These are phyloP conservation scores for Dolichoris vasculosae DNA, from an alignment of 1,140 invertebrate species.

Conservation along the genomic window DNA sequence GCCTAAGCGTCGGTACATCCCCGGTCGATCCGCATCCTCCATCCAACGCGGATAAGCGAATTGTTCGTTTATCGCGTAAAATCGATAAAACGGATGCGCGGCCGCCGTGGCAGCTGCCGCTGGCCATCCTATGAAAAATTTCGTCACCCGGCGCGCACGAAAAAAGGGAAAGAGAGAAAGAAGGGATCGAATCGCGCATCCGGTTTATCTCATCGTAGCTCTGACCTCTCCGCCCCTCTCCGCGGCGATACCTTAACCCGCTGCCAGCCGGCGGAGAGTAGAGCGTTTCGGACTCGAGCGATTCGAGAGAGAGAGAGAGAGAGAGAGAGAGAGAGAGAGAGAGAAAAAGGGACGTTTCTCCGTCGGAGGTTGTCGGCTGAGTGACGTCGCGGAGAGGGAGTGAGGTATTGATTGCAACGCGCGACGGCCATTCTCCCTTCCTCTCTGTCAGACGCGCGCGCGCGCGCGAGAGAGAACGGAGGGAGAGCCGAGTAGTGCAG, in stretches of 20 bases:
- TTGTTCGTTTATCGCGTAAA: conserved; percentile 19
- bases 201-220: conserved; percentile 1
- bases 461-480: background rate
- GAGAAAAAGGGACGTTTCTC: conserved; percentile 14
- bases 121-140: conserved; percentile 21
- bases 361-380: conserved; percentile 59
- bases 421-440: conserved; percentile 2
- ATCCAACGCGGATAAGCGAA: conserved; percentile 13
- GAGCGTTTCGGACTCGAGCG: too few species aligned
- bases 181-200: conserved; percentile 15
- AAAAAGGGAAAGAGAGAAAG: background rate
- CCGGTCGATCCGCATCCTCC: background rate
- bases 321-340: background rate
- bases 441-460: background rate
- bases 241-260: background rate
- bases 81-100: conserved; percentile 22
- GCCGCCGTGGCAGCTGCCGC: background rate
- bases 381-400: conserved; percentile 54
- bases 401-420: conserved; percentile 50
- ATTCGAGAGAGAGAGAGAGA: background rate
- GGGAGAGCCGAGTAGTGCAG: conserved; percentile 23
- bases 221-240: background rate
- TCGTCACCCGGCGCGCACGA: background rate
- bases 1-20: background rate
- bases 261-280: background rate